These are phyloP conservation scores for Carassius gibelio DNA, from an alignment of 2,113 vertebrate genomes.

Conservation along the genomic window DNA sequence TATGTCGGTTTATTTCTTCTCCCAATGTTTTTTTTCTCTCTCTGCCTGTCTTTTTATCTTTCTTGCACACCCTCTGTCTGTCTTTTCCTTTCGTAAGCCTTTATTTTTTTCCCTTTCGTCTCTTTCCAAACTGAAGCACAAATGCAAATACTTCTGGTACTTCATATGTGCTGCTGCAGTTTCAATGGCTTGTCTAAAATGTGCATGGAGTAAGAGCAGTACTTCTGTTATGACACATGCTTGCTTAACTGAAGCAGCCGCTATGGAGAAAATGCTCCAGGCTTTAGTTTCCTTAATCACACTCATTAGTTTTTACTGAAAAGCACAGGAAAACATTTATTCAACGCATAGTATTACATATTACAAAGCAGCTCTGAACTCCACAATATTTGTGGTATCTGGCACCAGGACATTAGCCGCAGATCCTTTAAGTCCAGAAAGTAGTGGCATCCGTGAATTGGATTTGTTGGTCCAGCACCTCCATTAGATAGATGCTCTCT, in stretches of 20 bases:
- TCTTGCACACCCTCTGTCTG: conserved; percentile 42
- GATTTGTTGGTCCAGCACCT: too few species aligned
- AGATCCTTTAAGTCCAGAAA: too few species aligned
- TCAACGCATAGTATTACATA: not conserved
- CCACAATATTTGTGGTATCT: too few species aligned
- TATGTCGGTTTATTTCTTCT: conserved; percentile 51
- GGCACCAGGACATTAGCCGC: too few species aligned
- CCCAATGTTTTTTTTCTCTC: not conserved
- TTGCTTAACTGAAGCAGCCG: conserved; percentile 33
- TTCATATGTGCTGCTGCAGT: conserved; percentile 43
- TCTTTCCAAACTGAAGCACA: conserved; percentile 23
- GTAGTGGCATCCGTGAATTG: too few species aligned
- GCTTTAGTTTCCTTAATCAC: conserved; percentile 4
- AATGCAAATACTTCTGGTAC: conserved; percentile 34
- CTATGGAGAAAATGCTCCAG: conserved; percentile 3
- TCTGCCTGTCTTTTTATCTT: conserved; percentile 27
- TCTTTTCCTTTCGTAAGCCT: not conserved
- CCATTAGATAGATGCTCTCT: too few species aligned
- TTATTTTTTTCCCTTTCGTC: conserved; percentile 52
- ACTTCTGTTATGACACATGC: not conserved
- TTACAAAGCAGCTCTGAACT: not conserved
- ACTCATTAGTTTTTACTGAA: not conserved
- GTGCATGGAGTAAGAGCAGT: conserved; percentile 22
- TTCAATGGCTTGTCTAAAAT: conserved; percentile 29
- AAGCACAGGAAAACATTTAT: not conserved